Conservation (phyloP, 53 echinoderm and acorn worm species). For the Astropecten irregularis region DNA sequence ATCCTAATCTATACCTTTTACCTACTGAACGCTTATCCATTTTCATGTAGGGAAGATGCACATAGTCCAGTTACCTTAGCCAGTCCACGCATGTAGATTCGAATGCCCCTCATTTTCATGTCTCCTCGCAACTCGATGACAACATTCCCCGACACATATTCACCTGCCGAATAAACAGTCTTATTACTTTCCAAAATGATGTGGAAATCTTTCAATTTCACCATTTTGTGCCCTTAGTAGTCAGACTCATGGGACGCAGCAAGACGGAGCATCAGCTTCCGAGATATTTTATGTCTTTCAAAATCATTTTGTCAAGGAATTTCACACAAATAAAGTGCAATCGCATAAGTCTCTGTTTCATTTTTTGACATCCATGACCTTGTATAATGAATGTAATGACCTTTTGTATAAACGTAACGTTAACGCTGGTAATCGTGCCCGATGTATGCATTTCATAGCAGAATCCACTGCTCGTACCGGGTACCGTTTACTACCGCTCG, state of each 20-base stretch:
- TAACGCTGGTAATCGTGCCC: no score
- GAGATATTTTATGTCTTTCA: neutral
- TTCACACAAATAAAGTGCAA: neutral
- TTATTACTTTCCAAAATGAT: constrained; percentile 93
- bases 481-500: no score
- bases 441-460: no score
- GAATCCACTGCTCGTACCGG: no score
- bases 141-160: constrained; percentile 91
- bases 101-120: constrained; percentile 96
- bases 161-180: constrained; percentile 93
- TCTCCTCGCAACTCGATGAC: constrained; percentile 89
- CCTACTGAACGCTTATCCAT: no score
- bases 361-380: neutral
- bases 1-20: no score
- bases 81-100: constrained; percentile 97
- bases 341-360: constrained; percentile 1
- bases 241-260: neutral
- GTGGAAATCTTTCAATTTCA: constrained; percentile 96
- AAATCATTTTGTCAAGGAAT: constrained; percentile 1
- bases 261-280: constrained; percentile 10
- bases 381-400: no score
- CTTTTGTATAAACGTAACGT: no score
- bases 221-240: constrained; percentile 59
- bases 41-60: no score
- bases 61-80: constrained; percentile 80